Conservation (phyloP, 2,797 vertebrate genomes). For the Catostomus latipinnis region DNA sequence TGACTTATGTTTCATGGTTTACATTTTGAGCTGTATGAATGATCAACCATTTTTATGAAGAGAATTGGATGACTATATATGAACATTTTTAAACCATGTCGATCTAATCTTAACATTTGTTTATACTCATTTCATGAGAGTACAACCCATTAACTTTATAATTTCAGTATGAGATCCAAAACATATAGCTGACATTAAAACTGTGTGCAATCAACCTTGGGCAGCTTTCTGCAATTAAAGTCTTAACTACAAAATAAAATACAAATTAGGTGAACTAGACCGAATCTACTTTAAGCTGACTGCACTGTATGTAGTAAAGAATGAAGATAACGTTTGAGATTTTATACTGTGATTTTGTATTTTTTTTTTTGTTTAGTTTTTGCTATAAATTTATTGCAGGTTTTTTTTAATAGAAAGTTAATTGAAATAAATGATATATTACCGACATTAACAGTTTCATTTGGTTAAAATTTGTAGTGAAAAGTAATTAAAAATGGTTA, state of each 20-base stretch:
- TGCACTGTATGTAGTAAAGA: background rate
- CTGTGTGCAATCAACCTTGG: no score
- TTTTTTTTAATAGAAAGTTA: background rate
- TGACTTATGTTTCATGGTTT: background rate
- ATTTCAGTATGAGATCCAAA: no score
- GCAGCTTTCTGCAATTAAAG: background rate
- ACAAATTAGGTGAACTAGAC: background rate
- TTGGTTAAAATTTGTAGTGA: background rate
- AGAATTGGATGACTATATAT: background rate
- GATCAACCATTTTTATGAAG: background rate
- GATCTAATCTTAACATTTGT: background rate
- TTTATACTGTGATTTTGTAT: background rate
- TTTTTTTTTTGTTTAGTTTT: background rate
- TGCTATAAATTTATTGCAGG: background rate
- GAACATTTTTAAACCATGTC: background rate
- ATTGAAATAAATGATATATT: background rate
- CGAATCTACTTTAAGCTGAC: background rate
- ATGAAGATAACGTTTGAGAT: background rate
- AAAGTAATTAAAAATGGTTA: background rate
- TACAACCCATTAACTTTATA: background rate
- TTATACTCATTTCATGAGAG: background rate
- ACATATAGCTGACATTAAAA: background rate
- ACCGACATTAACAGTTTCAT: background rate
- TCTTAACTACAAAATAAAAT: background rate
- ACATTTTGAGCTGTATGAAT: slow-evolving; percentile 3